These are phyloP conservation scores for Neotoxoptera formosana DNA, from an alignment of 1,140 invertebrate species.

Conservation along the genomic window DNA sequence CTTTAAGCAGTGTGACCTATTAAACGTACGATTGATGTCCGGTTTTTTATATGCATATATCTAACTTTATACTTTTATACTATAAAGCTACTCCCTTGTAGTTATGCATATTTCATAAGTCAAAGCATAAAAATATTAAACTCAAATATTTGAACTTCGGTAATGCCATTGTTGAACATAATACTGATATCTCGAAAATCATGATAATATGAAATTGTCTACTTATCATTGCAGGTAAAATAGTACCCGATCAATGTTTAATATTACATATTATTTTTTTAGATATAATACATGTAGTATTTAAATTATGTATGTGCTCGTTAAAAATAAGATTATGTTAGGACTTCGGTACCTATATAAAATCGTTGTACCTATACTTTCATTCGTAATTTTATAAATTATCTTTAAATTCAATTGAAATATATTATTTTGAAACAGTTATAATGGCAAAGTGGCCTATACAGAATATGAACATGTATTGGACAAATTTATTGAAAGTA, in stretches of 20 bases:
- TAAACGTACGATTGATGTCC: not conserved
- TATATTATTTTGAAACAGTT: not conserved
- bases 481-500: not conserved
- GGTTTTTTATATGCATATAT: not conserved
- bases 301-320: not conserved
- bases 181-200: not conserved
- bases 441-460: not conserved
- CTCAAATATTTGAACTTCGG: not conserved
- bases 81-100: not conserved
- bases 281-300: not conserved
- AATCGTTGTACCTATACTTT: not conserved
- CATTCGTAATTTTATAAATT: not conserved
- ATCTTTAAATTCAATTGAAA: not conserved
- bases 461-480: not conserved
- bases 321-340: no score
- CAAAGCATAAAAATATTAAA: not conserved
- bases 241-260: not conserved
- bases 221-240: no score
- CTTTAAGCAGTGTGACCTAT: not conserved
- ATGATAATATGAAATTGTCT: no score
- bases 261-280: not conserved
- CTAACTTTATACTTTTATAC: not conserved
- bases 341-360: no score
- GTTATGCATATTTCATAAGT: not conserved
- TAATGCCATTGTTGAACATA: not conserved